Evolutionary conservation across 2,797 vertebrate species (phyloP).

Genomic region (Otolemur crassicaudatus): DNA sequence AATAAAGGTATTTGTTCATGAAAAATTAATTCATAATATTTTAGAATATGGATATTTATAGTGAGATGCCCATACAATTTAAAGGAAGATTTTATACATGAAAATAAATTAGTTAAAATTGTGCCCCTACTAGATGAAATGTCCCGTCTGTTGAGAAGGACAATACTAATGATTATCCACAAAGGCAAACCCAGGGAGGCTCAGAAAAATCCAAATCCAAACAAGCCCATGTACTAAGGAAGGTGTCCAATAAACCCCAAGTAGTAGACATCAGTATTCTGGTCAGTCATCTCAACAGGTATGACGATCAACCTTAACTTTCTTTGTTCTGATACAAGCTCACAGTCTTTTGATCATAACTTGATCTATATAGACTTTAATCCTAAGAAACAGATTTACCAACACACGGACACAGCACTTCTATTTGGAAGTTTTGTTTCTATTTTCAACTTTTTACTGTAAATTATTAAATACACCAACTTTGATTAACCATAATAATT

Average conservation of each 20-base stretch:
- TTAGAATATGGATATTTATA: not conserved
- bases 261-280: not conserved
- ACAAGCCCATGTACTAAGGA: not conserved
- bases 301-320: not conserved
- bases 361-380: not conserved
- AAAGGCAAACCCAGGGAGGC: not conserved
- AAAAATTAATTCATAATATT: not conserved
- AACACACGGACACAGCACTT: not conserved
- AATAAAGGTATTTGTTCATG: not conserved
- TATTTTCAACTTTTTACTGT: not conserved
- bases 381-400: not conserved
- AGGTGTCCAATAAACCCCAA: not conserved
- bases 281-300: not conserved
- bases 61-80: not conserved
- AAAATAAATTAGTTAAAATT: slow-evolving; percentile 7
- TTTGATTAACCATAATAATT: not conserved
- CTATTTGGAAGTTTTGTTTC: not conserved
- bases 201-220: not conserved
- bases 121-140: not conserved
- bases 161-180: not conserved
- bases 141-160: not conserved
- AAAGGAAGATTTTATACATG: slow-evolving; percentile 24
- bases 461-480: not conserved
- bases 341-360: not conserved
- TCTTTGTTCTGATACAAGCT: not conserved